Evolutionary conservation across 1,140 invertebrate genomes (phyloP), one percentile per base, ranked within the genome.

Genomic region (Cyclina sinensis): DNA sequence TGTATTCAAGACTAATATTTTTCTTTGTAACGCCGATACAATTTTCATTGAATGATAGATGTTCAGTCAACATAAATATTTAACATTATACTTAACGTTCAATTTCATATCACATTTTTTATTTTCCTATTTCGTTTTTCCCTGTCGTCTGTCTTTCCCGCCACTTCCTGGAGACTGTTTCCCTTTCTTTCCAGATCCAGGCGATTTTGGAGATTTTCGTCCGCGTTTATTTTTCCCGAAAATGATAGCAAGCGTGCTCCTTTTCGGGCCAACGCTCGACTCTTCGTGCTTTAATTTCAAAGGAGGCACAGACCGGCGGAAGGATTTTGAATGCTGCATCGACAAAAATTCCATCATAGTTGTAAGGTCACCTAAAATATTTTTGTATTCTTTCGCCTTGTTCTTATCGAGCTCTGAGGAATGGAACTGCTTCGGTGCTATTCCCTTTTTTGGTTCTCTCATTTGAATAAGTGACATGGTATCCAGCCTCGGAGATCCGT

Each of bases 161-260:
- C 70, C 81, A 16, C 87, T 89, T 21, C 70, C 74, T 18, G n/a
- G 43, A 12, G 16, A 27, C 4, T 79, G 32, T 39, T 79, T 89
- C 18, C 62, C 80, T 35, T 91, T 91, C 16, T 87, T 88, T 0
- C 51, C 68, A 43, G 76, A 68, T 11, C 43, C 18, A 37, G 68
- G 27, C 7, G 46, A 12, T 37, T 32, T 35, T 24, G 86, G 76
- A 21, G 86, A 74, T 79, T 89, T 81, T 59, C 79, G 39, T 14
- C 76, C 82, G 16, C 74, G 87, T 86, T 90, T 90, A 7, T 90
- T 70, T 48, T 91, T 91, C 3, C 92, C 92, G 62, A 93, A 92
- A 21, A 94, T 88, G 30, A 92, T 92, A 14, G 93, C 92, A 24
- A 94, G 76, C 16, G 91, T 91, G 0, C 92, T 93, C 14, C 90